phyloP scores from a whole-genome alignment of 2,113 vertebrate species.

The Macroglossus sobrinus region DNA sequence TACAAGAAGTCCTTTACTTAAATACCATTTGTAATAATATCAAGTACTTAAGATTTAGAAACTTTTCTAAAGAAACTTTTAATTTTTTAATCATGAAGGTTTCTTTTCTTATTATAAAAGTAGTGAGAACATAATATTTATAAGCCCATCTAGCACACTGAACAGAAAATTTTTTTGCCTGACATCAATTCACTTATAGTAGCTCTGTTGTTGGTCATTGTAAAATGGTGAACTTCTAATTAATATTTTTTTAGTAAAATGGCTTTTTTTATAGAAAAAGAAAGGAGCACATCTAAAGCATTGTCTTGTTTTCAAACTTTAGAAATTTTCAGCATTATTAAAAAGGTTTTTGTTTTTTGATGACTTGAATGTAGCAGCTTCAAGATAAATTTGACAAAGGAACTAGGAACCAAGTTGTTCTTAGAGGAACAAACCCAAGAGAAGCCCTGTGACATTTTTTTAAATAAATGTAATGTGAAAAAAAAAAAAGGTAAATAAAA shows the following conservation, averaged over 20 bases:
- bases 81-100: background rate
- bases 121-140: background rate
- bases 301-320: background rate
- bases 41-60: background rate
- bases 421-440: background rate
- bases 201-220: background rate
- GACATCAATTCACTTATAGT: background rate
- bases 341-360: background rate
- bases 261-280: background rate
- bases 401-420: background rate
- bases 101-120: background rate
- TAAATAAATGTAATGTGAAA: background rate
- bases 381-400: background rate
- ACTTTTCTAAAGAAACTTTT: background rate
- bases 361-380: background rate
- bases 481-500: background rate
- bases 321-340: background rate
- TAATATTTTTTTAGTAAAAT: background rate
- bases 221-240: background rate
- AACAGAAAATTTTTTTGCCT: background rate
- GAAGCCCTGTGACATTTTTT: constrained; percentile 46
- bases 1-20: background rate
- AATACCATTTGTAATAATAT: background rate
- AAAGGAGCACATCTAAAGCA: background rate
- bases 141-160: background rate